Conservation (phyloP, 2,113 vertebrate species). For the Oryzias celebensis region DNA sequence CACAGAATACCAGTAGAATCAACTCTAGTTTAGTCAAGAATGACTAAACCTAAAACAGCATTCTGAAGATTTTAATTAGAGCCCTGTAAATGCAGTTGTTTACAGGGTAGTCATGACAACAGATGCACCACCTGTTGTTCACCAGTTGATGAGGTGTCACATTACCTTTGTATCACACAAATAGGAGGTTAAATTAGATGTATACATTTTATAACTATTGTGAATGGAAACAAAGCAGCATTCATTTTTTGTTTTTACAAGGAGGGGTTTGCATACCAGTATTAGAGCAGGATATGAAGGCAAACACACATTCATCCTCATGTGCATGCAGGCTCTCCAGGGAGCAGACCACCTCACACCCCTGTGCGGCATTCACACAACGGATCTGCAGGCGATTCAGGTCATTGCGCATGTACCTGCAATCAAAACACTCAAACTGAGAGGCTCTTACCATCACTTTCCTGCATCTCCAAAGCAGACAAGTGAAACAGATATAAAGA, state of each 20-base stretch:
- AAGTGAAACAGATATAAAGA: too few relatives aligned
- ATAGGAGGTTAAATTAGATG: constrained; percentile 3
- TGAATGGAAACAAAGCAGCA: neutral
- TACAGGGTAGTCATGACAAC: constrained; percentile 57
- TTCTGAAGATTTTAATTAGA: constrained; percentile 16
- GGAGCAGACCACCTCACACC: constrained; percentile 85
- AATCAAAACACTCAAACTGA: constrained; percentile 2
- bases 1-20: constrained; percentile 7
- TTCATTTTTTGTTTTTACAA: neutral
- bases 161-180: constrained; percentile 32
- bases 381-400: constrained; percentile 85
- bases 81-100: constrained; percentile 7
- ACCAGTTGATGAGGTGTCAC: constrained; percentile 32
- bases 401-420: constrained; percentile 91
- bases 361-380: constrained; percentile 80
- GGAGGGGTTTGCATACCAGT: constrained; percentile 64
- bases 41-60: constrained; percentile 30
- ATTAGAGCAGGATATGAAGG: constrained; percentile 81
- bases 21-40: constrained; percentile 43
- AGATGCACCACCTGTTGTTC: constrained; percentile 46
- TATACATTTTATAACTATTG: neutral
- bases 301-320: constrained; percentile 85
- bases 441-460: neutral
- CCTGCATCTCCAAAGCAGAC: too few relatives aligned
- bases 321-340: constrained; percentile 85